Percentiles rank a stretch among this genome's conserved stretches.
These are phyloP conservation scores for Campylomormyrus tamandua DNA, from an alignment of 2,113 vertebrate species.

Conservation along the genomic window DNA sequence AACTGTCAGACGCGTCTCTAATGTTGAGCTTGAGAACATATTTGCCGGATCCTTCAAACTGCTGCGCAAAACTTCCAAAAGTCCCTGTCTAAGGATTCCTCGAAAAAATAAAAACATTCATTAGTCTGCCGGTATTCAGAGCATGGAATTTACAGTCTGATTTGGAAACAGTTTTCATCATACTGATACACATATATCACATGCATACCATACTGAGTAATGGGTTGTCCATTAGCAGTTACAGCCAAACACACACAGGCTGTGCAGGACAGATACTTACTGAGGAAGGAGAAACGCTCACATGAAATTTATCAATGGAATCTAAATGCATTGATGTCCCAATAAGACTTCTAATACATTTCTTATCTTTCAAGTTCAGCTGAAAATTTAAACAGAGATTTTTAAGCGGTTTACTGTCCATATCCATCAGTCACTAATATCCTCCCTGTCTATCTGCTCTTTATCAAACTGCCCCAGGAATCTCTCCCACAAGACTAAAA, in stretches of 20 bases:
- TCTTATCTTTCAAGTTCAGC: constrained; percentile 21
- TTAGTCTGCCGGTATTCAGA: background rate
- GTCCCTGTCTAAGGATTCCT: background rate
- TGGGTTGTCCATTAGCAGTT: background rate
- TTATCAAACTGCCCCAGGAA: constrained; percentile 15
- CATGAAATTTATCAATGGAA: constrained; percentile 1
- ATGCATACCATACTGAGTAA: background rate
- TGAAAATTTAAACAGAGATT: constrained; percentile 3
- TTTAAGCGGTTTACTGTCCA: constrained; percentile 1
- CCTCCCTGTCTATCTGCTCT: background rate
- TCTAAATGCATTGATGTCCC: constrained; percentile 2
- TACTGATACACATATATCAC: background rate
- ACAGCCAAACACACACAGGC: background rate
- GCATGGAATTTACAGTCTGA: background rate
- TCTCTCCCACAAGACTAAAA: background rate
- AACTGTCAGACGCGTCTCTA: background rate
- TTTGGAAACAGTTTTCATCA: background rate
- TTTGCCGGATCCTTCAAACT: background rate
- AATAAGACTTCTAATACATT: constrained; percentile 9
- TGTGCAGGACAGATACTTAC: background rate
- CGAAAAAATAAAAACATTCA: background rate
- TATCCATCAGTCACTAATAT: constrained; percentile 7
- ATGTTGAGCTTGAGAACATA: background rate
- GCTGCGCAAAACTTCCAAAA: background rate
- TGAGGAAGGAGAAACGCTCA: background rate